phyloP scores from a whole-genome alignment of 2,113 vertebrate species.

The Peromyscus leucopus region DNA sequence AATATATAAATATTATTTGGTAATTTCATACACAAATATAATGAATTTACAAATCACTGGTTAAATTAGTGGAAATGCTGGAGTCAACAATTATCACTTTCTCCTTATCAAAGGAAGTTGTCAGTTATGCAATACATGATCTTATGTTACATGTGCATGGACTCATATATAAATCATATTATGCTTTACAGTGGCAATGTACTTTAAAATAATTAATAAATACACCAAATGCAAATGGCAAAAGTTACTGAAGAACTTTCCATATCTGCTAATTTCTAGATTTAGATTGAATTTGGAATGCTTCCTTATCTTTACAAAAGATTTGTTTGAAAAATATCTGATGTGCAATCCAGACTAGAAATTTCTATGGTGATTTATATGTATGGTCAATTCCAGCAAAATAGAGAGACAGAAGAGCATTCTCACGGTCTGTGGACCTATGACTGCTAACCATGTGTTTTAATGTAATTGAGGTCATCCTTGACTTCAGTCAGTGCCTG shows the following conservation, averaged over 20 bases:
- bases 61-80: background rate
- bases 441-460: background rate
- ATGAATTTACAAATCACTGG: background rate
- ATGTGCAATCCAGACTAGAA: background rate
- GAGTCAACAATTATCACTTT: fast-evolving
- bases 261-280: background rate
- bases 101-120: background rate
- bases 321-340: background rate
- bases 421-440: fast-evolving
- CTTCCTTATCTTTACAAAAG: background rate
- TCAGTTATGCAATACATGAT: fast-evolving
- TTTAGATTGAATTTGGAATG: background rate
- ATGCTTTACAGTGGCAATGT: background rate
- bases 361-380: background rate
- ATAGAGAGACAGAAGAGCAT: background rate
- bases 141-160: background rate
- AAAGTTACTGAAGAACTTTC: background rate
- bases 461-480: background rate
- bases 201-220: background rate
- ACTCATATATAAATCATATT: background rate
- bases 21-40: background rate
- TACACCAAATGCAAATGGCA: background rate
- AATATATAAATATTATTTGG: background rate
- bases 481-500: background rate
- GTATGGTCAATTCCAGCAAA: background rate